Percentiles rank a stretch among this genome's conserved stretches.
phyloP scores from a whole-genome alignment of 2,888 invertebrate species.

The Drosophila heteroneura region DNA sequence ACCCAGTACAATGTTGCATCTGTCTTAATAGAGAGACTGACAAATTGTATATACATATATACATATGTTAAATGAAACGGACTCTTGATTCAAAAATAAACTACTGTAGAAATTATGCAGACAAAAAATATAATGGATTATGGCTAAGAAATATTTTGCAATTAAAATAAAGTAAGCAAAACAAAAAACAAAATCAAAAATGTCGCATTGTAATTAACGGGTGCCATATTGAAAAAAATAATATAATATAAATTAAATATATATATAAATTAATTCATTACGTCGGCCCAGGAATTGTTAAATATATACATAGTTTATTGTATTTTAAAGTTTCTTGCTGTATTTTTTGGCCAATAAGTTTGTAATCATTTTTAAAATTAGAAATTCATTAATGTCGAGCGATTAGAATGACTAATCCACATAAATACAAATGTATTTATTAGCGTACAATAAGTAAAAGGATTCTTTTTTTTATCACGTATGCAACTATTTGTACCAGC shows the following conservation, averaged over 20 bases:
- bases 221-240: no score
- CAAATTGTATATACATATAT: background rate
- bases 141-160: no score
- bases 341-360: no score
- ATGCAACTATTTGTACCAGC: constrained; percentile 14
- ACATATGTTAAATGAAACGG: no score
- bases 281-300: background rate
- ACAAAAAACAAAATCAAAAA: no score
- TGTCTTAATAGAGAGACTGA: background rate
- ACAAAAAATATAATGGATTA: no score
- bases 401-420: background rate
- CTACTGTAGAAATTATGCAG: no score
- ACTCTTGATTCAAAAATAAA: background rate
- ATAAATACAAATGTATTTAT: background rate
- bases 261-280: no score
- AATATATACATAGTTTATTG: background rate
- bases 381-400: background rate
- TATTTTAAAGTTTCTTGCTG: background rate
- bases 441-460: background rate
- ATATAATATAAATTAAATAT: no score
- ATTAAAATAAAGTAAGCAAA: no score
- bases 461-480: constrained; percentile 13
- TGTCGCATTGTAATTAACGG: no score
- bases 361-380: background rate
- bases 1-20: background rate